phyloP scores from a whole-genome alignment of 2,113 vertebrate genomes.

The Notiomystis cincta region DNA sequence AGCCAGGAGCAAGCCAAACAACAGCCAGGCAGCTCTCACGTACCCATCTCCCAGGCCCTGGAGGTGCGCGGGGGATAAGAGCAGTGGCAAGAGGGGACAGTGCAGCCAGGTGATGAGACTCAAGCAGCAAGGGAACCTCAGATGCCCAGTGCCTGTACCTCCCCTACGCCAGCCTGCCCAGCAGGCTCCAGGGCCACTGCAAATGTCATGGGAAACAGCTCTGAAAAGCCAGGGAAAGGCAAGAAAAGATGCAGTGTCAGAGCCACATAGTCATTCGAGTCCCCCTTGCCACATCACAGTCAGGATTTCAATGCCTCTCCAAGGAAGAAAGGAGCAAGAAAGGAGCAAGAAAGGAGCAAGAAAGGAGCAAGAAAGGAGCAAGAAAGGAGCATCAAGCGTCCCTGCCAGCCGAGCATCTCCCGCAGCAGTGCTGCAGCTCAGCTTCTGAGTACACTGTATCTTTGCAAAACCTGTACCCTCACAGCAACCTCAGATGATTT shows the following conservation, averaged over 20 bases:
- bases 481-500: background rate
- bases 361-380: background rate
- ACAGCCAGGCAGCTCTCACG: background rate
- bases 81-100: background rate
- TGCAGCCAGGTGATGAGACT: rapidly evolving
- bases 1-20: background rate
- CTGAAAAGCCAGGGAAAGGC: background rate
- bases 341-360: too few species aligned
- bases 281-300: background rate
- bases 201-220: background rate
- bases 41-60: background rate
- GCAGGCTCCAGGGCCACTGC: background rate
- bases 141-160: background rate
- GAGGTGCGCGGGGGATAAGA: rapidly evolving
- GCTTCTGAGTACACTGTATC: background rate
- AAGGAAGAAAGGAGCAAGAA: background rate
- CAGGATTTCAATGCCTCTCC: background rate
- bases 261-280: rapidly evolving
- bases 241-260: background rate
- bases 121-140: background rate
- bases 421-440: background rate
- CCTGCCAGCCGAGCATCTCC: background rate
- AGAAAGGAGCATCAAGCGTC: background rate
- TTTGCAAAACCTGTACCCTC: background rate
- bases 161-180: rapidly evolving